These are phyloP conservation scores for Nomada ferruginata DNA, from an alignment of 2,888 invertebrate genomes.

Conservation along the genomic window DNA sequence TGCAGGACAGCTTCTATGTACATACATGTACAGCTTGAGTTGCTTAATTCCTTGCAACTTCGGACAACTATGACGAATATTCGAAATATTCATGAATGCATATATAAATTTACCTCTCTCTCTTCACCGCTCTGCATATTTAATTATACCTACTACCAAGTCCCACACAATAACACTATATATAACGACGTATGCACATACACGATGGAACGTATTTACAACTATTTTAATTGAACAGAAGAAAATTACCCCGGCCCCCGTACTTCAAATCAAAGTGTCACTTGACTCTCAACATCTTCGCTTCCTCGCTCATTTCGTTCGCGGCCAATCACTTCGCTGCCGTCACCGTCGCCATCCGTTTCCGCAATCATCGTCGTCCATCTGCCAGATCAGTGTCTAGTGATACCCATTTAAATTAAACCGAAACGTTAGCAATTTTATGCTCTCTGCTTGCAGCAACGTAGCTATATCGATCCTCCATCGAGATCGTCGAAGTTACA, in stretches of 20 bases:
- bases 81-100: too few species aligned
- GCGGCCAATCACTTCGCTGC: not conserved
- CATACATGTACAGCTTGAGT: too few species aligned
- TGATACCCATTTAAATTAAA: not conserved
- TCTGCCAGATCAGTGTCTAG: not conserved
- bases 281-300: not conserved
- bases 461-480: constrained; percentile 57
- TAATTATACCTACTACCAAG: too few species aligned
- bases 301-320: not conserved
- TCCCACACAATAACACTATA: too few species aligned
- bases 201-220: too few species aligned
- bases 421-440: constrained; percentile 16
- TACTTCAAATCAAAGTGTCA: not conserved
- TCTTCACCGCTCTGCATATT: too few species aligned
- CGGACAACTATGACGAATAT: too few species aligned
- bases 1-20: not conserved
- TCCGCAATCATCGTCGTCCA: not conserved
- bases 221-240: too few species aligned
- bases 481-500: constrained; percentile 57
- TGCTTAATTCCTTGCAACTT: too few species aligned
- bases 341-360: not conserved
- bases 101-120: too few species aligned
- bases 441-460: constrained; percentile 63
- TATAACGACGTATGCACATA: too few species aligned
- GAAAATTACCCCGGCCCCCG: not conserved